A percentile compares a stretch with the other conserved stretches of the same genome.
These are phyloP conservation scores for Serilophus lunatus DNA, from an alignment of 2,113 vertebrate genomes.

Conservation along the genomic window DNA sequence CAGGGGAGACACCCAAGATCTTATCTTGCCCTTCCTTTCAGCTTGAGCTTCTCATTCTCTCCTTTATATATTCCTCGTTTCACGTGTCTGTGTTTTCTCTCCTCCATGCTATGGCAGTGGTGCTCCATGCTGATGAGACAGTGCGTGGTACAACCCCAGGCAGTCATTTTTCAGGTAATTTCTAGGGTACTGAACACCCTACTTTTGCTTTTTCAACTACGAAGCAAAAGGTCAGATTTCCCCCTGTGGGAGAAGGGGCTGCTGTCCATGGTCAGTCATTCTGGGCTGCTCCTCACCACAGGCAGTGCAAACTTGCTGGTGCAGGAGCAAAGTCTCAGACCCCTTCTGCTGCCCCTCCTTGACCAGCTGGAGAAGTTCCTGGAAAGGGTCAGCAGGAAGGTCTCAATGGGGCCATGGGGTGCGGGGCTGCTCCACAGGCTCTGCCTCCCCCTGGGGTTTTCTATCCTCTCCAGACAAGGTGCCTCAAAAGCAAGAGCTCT, in stretches of 20 bases:
- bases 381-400: not conserved
- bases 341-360: not conserved
- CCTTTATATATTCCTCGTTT: slow-evolving; percentile 62
- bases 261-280: not conserved
- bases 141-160: slow-evolving; percentile 81
- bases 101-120: slow-evolving; percentile 83
- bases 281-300: accelerated
- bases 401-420: accelerated
- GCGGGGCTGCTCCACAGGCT: accelerated
- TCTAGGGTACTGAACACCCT: slow-evolving; percentile 68
- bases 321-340: not conserved
- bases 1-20: not conserved
- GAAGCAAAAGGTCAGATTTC: not conserved
- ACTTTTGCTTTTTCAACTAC: slow-evolving; percentile 47
- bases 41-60: slow-evolving; percentile 39
- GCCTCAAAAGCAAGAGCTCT: not conserved
- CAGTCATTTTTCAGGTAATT: slow-evolving; percentile 84
- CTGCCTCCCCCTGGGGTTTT: not conserved
- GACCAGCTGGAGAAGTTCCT: not conserved
- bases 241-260: not conserved
- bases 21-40: not conserved
- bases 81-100: slow-evolving; percentile 81
- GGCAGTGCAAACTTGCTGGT: accelerated
- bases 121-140: slow-evolving; percentile 84
- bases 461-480: not conserved